phyloP scores from a whole-genome alignment of 2,113 vertebrate genomes.

The Reinhardtius hippoglossoides region DNA sequence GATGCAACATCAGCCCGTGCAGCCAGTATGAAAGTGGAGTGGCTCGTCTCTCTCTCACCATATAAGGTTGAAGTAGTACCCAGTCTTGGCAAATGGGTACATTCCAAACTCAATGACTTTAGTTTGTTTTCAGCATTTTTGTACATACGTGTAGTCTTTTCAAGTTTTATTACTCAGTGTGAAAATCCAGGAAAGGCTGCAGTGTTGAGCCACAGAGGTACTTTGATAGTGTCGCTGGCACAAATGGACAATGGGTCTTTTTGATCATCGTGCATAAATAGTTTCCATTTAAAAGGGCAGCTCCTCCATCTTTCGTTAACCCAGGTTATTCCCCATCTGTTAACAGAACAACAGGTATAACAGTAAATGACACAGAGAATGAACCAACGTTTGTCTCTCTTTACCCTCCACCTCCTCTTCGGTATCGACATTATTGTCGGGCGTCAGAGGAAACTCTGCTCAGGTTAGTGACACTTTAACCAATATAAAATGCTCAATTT shows the following conservation, averaged over 20 bases:
- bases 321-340: conserved; percentile 87
- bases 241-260: conserved; percentile 54
- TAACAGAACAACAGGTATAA: conserved; percentile 73
- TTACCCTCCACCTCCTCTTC: not conserved
- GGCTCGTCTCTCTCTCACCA: conserved; percentile 54
- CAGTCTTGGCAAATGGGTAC: conserved; percentile 74
- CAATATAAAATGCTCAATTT: not conserved
- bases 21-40: conserved; percentile 30
- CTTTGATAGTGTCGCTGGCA: conserved; percentile 68
- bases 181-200: conserved; percentile 64
- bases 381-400: not conserved
- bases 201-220: conserved; percentile 58
- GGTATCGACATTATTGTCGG: not conserved
- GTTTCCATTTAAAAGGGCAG: conserved; percentile 53
- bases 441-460: not conserved
- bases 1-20: conserved; percentile 37
- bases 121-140: conserved; percentile 62
- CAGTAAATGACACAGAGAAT: conserved; percentile 54
- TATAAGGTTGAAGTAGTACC: conserved; percentile 69
- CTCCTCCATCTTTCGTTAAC: conserved; percentile 74
- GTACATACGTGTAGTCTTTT: conserved; percentile 55
- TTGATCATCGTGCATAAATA: conserved; percentile 72
- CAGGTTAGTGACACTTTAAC: not conserved
- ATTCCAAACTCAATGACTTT: conserved; percentile 62
- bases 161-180: conserved; percentile 66